A percentile compares a stretch with the other conserved stretches of the same genome.
Evolutionary conservation across 2,113 vertebrate species (phyloP).

Genomic region (Gallinago paraguaiae): DNA sequence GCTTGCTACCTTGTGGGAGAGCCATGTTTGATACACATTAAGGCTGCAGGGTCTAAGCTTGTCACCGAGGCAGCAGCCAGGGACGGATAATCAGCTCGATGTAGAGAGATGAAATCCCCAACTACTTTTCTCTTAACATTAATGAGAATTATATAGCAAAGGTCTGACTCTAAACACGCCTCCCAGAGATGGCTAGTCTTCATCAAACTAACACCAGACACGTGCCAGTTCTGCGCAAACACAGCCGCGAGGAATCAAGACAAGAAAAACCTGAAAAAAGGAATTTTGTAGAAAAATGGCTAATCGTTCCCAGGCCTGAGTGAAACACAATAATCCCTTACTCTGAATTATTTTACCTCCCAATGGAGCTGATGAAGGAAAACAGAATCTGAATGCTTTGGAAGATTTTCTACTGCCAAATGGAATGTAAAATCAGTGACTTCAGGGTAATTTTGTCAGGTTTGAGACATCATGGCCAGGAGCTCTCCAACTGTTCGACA

Average conservation of each 20-base stretch:
- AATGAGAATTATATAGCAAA: constrained; percentile 7
- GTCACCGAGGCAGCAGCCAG: constrained; percentile 4
- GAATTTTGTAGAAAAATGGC: not conserved
- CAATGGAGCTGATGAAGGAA: constrained; percentile 1
- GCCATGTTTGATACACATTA: constrained; percentile 1
- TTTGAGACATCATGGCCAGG: constrained; percentile 13
- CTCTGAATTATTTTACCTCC: constrained; percentile 30
- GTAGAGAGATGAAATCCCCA: constrained; percentile 15
- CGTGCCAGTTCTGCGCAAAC: not conserved
- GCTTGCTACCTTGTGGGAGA: constrained; percentile 39
- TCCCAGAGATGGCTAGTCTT: not conserved
- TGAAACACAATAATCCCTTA: not conserved
- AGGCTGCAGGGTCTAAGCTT: constrained; percentile 34
- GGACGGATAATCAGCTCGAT: constrained; percentile 47
- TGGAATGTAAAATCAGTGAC: constrained; percentile 48
- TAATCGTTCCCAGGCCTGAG: not conserved
- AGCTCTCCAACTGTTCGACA: constrained; percentile 58
- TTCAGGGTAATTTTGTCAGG: constrained; percentile 25
- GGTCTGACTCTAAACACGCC: not conserved
- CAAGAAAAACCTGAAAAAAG: not conserved
- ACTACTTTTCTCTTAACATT: not conserved
- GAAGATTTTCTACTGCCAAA: constrained; percentile 45
- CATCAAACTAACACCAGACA: not conserved
- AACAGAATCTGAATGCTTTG: constrained; percentile 10
- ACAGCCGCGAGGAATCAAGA: not conserved